Base-by-base conservation (phyloP, 2,888 invertebrate species). In the Philonicus albiceps region DNA sequence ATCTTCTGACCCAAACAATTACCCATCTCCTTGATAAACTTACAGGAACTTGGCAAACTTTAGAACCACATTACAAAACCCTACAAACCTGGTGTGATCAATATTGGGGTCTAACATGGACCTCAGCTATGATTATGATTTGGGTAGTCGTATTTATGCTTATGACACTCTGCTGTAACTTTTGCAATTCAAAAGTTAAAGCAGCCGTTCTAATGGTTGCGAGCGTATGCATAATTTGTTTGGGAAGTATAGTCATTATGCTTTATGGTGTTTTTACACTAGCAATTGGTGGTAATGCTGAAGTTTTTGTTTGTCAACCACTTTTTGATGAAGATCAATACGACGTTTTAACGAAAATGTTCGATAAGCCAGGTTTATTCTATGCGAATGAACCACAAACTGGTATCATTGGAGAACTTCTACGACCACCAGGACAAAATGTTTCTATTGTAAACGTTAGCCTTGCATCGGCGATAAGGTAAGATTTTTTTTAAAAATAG, bases 271-370 rank as follows among this genome's bases (percentile, higher is more conserved):
- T 92, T 5, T 89, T 90, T 85, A 91, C 92, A 1, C 87, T 92
- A 86, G 90, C 92, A 19, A 88, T 92, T 78, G 92, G 92, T n/a
- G 92, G 92, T 31, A 92, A 92, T 88, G 90, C 91, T 3, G 92
- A 92, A 88, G 90, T 92, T 43, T 94, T 96, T 89, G 92, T 96
- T 0, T 97, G 96, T 89, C 94, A 95, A 86, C 95, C 96, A 0
- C 92, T 97, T 64, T 95, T 95, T 93, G 95, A 94, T 88, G 92
- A 94, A 86, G 94, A 95, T 0, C 93, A 95, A 88, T 96, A 95
- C 90, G 92, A 93, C 40, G 93, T 94, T 16, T 91, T 96, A 73
- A 94, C 94, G 86, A 93, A 94, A 88, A 93, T 96, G 37, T 92
- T 96, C 87, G 96, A 96, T 89, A 93, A 93, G 86, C 95, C 94